Evolutionary conservation across 2,888 invertebrate species (phyloP), one percentile per base, ranked within the genome.

Genomic region (Protodeltote pygarga): DNA sequence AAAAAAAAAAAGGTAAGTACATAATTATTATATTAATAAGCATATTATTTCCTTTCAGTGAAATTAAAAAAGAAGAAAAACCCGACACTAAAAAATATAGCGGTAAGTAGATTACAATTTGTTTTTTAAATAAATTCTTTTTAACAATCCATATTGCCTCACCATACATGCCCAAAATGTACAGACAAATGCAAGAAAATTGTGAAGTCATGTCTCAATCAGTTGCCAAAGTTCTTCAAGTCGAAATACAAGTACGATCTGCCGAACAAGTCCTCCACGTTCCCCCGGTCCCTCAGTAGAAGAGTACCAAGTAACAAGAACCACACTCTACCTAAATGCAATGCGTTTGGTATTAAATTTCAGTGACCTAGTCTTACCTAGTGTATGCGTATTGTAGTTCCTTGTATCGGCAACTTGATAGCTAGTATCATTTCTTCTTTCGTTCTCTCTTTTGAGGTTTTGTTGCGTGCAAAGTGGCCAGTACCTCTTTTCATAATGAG

Each of bases 311-410:
- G 71, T 75, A 83, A 79, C 83, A 91, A 88, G 85, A 87, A 83
- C 59, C 90, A 92, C 74, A 91, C 92, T 38, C 79, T 92, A 67
- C 92, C 92, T 73, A 92, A 91, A 76, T 89, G 91, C 83, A 81
- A 75, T 67, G 67, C 71, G 67, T 75, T 75, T 78, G 86, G 86
- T 86, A 85, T 60, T 44, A 49, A 46, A 57, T 47, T 53, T 49
- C 58, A 47, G 47, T 55, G 63, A 60, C n/a, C n/a, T n/a, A 63
- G 38, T 61, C 49, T 29, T 70, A 59, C 52, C 38, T 42, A 25
- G 29, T 59, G 47, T 54, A 49, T 51, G 65, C 44, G 58, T 61
- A 59, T 42, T 21, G 50, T 64, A 65, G 37, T 33, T 38, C 49
- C 53, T 53, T 61, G 65, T 65, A 67, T 68, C 37, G 69, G 63